A percentile compares a stretch with the other conserved stretches of the same genome.
These are phyloP conservation scores for Napeogenes inachia DNA, from an alignment of 2,888 invertebrate genomes.

Conservation along the genomic window DNA sequence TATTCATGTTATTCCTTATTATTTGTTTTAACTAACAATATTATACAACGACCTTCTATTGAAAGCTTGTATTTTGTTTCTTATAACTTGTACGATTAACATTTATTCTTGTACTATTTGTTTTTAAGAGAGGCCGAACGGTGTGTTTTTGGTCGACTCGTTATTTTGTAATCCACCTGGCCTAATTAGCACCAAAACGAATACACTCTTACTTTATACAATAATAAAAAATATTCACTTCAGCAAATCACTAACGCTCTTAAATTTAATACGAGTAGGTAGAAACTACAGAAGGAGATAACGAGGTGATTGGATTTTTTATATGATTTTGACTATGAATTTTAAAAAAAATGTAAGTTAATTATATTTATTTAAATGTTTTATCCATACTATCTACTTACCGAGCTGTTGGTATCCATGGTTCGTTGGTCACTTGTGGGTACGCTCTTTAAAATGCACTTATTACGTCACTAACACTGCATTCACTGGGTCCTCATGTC, in stretches of 20 bases:
- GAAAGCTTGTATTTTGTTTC: too few relatives aligned
- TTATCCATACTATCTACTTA: slow-evolving; percentile 43
- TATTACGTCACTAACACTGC: slow-evolving; percentile 72
- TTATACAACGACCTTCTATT: too few relatives aligned
- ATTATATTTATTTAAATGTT: slow-evolving; percentile 25
- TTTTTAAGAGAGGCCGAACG: too few relatives aligned
- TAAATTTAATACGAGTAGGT: not conserved
- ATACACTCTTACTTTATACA: too few relatives aligned
- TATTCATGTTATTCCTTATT: too few relatives aligned
- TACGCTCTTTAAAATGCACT: slow-evolving; percentile 44
- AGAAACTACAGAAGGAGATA: not conserved
- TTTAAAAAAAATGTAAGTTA: not conserved
- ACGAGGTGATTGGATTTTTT: not conserved
- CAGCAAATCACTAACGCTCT: not conserved
- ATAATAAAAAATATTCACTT: not conserved
- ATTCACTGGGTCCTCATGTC: slow-evolving; percentile 74
- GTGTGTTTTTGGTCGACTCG: too few relatives aligned
- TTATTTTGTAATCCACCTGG: too few relatives aligned
- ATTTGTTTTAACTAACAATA: too few relatives aligned
- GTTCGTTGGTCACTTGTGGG: slow-evolving; percentile 47
- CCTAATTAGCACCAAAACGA: too few relatives aligned
- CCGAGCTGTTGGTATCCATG: slow-evolving; percentile 72
- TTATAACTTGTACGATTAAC: too few relatives aligned
- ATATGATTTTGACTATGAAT: too few relatives aligned
- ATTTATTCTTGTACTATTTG: too few relatives aligned